Percentiles rank a stretch among this genome's conserved stretches.
These are phyloP conservation scores for Euphydryas editha DNA, from an alignment of 2,888 invertebrate genomes.

Conservation along the genomic window DNA sequence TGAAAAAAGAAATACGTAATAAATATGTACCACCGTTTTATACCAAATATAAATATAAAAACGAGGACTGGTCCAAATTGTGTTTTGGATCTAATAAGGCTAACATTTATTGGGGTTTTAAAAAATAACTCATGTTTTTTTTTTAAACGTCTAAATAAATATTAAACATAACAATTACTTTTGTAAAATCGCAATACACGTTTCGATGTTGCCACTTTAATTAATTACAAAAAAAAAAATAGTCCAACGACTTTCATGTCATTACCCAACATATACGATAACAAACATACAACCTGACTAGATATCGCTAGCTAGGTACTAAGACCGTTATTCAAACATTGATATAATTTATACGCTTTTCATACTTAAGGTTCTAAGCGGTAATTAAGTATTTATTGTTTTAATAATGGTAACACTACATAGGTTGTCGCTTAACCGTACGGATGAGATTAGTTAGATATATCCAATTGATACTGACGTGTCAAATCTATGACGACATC, in stretches of 20 bases:
- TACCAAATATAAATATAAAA: constrained; percentile 18
- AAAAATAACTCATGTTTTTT: too few relatives aligned
- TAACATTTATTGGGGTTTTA: too few relatives aligned
- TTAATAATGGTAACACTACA: constrained; percentile 48
- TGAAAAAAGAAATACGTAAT: neutral
- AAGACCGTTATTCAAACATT: constrained; percentile 57
- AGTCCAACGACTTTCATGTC: constrained; percentile 11
- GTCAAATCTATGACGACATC: constrained; percentile 20
- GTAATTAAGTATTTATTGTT: constrained; percentile 78
- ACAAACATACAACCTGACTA: constrained; percentile 39
- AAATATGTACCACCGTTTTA: constrained; percentile 21
- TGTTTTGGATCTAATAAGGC: neutral
- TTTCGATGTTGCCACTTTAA: neutral
- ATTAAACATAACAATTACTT: neutral
- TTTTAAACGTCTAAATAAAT: neutral
- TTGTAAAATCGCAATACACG: neutral
- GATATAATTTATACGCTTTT: constrained; percentile 60
- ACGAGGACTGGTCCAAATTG: constrained; percentile 3
- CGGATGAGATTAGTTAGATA: constrained; percentile 75
- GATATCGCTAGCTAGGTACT: constrained; percentile 58
- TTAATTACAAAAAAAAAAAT: neutral
- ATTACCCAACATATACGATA: neutral
- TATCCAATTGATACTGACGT: constrained; percentile 28
- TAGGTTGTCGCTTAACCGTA: constrained; percentile 57
- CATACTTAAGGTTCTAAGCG: constrained; percentile 80